These are phyloP conservation scores for Nudaria mundana DNA, from an alignment of 2,888 invertebrate species.

Conservation along the genomic window DNA sequence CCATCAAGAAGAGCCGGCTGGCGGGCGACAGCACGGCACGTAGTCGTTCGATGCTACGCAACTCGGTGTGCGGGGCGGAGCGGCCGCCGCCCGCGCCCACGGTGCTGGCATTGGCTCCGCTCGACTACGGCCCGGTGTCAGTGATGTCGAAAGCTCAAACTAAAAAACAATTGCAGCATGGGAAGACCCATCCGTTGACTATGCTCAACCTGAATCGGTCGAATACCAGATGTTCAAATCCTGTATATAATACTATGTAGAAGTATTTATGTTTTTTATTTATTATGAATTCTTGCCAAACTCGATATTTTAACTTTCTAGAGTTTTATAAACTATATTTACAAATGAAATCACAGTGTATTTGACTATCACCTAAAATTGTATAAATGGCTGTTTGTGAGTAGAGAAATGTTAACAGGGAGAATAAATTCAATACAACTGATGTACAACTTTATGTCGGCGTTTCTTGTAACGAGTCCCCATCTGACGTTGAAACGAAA, in stretches of 20 bases:
- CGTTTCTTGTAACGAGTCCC: conserved; percentile 44
- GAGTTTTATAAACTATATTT: conserved; percentile 80
- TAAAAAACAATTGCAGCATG: conserved; percentile 93
- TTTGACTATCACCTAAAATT: conserved; percentile 74
- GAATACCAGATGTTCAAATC: conserved; percentile 87
- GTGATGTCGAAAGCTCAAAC: conserved; percentile 87
- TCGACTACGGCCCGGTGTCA: conserved; percentile 80
- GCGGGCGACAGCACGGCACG: conserved; percentile 39
- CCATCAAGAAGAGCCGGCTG: conserved; percentile 29
- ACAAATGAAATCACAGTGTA: conserved; percentile 78
- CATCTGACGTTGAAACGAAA: conserved; percentile 6
- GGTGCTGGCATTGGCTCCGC: conserved; percentile 58
- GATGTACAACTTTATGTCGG: conserved; percentile 70
- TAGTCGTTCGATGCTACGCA: conserved; percentile 37
- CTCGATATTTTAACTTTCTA: conserved; percentile 79
- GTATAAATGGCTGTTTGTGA: conserved; percentile 75
- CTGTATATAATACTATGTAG: conserved; percentile 95
- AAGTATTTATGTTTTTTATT: conserved; percentile 74
- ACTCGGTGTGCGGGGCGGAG: conserved; percentile 48
- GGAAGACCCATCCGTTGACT: conserved; percentile 95
- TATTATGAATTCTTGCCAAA: conserved; percentile 81
- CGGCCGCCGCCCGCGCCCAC: conserved; percentile 65
- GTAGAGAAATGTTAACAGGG: conserved; percentile 71
- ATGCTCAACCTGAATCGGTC: conserved; percentile 90
- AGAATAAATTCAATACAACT: conserved; percentile 77